Evolutionary conservation across 2,888 invertebrate species (phyloP).

Genomic region (Drosophila austrosaltans): DNA sequence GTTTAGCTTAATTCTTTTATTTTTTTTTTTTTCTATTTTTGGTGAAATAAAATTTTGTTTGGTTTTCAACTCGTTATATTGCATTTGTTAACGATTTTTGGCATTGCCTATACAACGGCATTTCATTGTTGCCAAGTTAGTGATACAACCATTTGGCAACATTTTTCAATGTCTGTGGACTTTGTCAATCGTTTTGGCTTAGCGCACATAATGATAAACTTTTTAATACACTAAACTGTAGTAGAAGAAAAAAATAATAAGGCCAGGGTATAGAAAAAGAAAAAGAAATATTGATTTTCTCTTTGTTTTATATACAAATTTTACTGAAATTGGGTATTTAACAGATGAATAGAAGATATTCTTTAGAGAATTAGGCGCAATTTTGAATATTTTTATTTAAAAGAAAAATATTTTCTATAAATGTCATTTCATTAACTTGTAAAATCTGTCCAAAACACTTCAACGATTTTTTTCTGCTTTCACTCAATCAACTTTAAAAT

Average conservation of each 20-base stretch:
- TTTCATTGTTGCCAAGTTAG: conserved; percentile 51
- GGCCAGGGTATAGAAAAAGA: not conserved
- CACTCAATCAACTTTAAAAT: too few relatives aligned
- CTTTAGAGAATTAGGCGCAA: too few relatives aligned
- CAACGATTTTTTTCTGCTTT: too few relatives aligned
- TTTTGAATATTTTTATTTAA: too few relatives aligned
- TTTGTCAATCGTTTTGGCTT: conserved; percentile 54
- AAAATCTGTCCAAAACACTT: too few relatives aligned
- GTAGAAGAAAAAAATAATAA: conserved; percentile 26
- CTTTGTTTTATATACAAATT: too few relatives aligned
- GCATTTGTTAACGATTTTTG: conserved; percentile 10
- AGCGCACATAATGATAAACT: conserved; percentile 30
- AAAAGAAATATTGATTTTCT: too few relatives aligned
- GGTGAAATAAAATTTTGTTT: not conserved
- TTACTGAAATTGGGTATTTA: too few relatives aligned
- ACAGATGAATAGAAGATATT: too few relatives aligned
- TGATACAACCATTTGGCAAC: conserved; percentile 30
- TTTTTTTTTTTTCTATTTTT: not conserved
- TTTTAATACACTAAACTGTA: conserved; percentile 16
- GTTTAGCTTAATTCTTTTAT: not conserved
- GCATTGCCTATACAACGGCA: not conserved
- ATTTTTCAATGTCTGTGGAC: conserved; percentile 37
- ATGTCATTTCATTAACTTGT: too few relatives aligned
- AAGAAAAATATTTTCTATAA: too few relatives aligned
- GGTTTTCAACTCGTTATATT: not conserved